These are phyloP conservation scores for Caenorhabditis macrosperma DNA, from an alignment of 2,888 invertebrate species.

Conservation along the genomic window DNA sequence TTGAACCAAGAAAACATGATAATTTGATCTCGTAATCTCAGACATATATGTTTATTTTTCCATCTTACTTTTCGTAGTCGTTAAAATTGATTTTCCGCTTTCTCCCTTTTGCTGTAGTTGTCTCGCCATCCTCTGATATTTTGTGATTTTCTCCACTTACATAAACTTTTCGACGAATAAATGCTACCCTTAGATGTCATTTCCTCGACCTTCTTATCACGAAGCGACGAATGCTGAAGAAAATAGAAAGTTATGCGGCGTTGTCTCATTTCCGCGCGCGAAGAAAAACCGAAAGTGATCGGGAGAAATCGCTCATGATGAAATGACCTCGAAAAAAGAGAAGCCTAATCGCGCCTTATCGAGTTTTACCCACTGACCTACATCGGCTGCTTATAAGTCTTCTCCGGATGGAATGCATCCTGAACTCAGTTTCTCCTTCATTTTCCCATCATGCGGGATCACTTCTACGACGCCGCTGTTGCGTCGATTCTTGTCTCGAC, in stretches of 20 bases:
- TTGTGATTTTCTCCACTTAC: not conserved
- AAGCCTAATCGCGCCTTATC: slow-evolving; percentile 58
- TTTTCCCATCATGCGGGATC: slow-evolving; percentile 44
- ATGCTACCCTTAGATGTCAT: not conserved
- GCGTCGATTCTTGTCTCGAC: slow-evolving; percentile 50
- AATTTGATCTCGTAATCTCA: too few species aligned
- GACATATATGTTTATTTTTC: too few species aligned
- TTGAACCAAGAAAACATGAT: too few species aligned
- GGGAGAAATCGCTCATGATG: slow-evolving; percentile 55
- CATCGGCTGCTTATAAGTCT: slow-evolving; percentile 54
- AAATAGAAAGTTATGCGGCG: slow-evolving; percentile 38
- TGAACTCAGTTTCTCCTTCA: slow-evolving; percentile 11
- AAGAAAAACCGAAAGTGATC: slow-evolving; percentile 56
- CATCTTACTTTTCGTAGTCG: too few species aligned
- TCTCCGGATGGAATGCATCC: slow-evolving; percentile 32
- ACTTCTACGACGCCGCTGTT: slow-evolving; percentile 52
- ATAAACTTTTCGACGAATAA: not conserved
- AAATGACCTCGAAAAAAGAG: slow-evolving; percentile 54
- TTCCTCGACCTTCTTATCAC: not conserved
- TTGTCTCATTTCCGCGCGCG: slow-evolving; percentile 42
- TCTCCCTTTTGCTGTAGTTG: too few species aligned
- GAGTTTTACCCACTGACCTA: slow-evolving; percentile 62
- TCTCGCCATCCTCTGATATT: too few species aligned
- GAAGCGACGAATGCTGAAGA: not conserved
- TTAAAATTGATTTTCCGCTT: too few species aligned